Conservation (phyloP, 2,113 vertebrate species). For the Cairina moschata region DNA sequence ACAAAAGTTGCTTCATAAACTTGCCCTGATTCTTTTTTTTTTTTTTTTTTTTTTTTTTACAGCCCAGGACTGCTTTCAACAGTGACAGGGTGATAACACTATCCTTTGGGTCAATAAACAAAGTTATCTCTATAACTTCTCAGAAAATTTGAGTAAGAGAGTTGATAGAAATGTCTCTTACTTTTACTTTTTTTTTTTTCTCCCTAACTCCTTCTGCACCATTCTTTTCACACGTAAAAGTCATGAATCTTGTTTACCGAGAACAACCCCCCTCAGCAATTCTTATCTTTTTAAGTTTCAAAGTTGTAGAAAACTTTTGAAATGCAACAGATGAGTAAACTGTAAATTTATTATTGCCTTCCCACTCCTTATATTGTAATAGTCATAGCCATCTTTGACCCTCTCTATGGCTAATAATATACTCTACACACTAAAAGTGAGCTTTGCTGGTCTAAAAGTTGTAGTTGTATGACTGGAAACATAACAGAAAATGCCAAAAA, state of each 20-base stretch:
- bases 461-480: background rate
- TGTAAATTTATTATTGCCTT: background rate
- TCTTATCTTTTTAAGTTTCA: background rate
- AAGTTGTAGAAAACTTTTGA: background rate
- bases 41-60: background rate
- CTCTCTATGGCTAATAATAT: background rate
- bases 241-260: background rate
- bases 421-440: background rate
- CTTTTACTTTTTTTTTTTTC: background rate
- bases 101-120: background rate
- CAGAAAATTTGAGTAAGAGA: background rate
- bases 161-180: background rate
- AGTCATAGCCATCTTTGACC: background rate
- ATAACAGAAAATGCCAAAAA: background rate
- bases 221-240: background rate
- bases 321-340: background rate
- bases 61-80: background rate
- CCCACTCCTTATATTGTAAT: background rate
- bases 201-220: background rate
- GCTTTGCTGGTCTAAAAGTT: background rate
- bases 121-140: background rate
- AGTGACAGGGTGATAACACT: background rate
- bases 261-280: background rate
- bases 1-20: background rate
- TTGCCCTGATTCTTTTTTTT: background rate